Base-by-base conservation (phyloP, 2,888 invertebrate species). In the Trichogramma dendrolimi region DNA sequence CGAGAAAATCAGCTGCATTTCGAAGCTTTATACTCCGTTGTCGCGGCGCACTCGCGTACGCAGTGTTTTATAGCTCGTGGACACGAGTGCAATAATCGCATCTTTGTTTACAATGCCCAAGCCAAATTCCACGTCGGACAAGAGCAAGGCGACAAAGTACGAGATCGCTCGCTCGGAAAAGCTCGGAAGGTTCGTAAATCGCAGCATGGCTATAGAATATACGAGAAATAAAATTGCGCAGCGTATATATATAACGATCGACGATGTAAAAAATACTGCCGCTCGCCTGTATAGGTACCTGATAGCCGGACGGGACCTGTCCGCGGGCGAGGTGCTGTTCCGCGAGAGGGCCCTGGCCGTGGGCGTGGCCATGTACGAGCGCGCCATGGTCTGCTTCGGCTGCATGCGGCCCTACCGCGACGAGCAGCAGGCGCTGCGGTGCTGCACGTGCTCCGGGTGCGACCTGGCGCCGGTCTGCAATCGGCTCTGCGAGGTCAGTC, bases 271-370 rank as follows among this genome's bases (percentile, higher is more conserved):
- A n/a, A n/a, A n/a, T n/a, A n/a, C n/a, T n/a, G n/a, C n/a, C n/a
- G n/a, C n/a, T n/a, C n/a, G n/a, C n/a, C n/a, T n/a, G n/a, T n/a
- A n/a, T n/a, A n/a, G 91, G 63, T 89, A 87, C 79, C 83, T 89
- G 58, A 83, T 87, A 41, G 87, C 91, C 4, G 83, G 83, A 42
- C 85, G 85, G 72, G 81, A 87, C 73, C 81, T 92, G 66, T 79
- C 81, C 61, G 79, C 85, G 6, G 91, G 91, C 2, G 89, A 91
- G 72, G 75, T 87, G 48, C 86, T 92, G 69, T 84, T 92, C 71
- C 83, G 84, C 48, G 92, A 92, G 74, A 76, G 80, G 10, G 89
- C 92, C 2, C 85, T 90, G 70, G 86, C 85, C n/a, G 83, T 87
- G 68, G 92, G 92, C 42, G 91, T 92, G 2, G 69, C 70, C 14